These are phyloP conservation scores for Hippoglossus stenolepis DNA, from an alignment of 2,113 vertebrate species.

Conservation along the genomic window DNA sequence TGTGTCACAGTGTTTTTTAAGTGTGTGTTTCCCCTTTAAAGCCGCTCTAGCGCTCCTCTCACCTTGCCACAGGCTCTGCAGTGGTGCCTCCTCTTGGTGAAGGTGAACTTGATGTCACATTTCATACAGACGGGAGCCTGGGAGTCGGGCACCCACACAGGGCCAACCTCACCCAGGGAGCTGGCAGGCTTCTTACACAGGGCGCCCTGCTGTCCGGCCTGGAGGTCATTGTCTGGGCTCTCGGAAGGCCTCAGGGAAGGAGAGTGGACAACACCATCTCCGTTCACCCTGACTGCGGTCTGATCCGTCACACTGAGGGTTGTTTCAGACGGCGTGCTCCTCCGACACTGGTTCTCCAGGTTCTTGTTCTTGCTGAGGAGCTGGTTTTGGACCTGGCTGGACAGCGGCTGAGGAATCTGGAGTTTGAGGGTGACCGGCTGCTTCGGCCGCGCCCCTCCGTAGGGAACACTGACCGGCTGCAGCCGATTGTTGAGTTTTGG, in stretches of 20 bases:
- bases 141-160: slow-evolving; percentile 98
- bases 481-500: slow-evolving; percentile 81
- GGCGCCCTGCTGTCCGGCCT: slow-evolving; percentile 90
- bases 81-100: slow-evolving; percentile 98
- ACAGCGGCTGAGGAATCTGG: slow-evolving; percentile 92
- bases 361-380: slow-evolving; percentile 94
- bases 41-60: slow-evolving; percentile 56
- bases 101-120: slow-evolving; percentile 97
- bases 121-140: slow-evolving; percentile 99
- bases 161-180: slow-evolving; percentile 93
- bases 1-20: neutral
- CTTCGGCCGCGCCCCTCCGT: slow-evolving; percentile 97
- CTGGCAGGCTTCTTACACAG: slow-evolving; percentile 87
- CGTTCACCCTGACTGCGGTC: slow-evolving; percentile 75
- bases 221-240: slow-evolving; percentile 96
- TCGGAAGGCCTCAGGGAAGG: slow-evolving; percentile 81
- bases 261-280: slow-evolving; percentile 80
- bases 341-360: slow-evolving; percentile 79
- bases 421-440: slow-evolving; percentile 95
- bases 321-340: slow-evolving; percentile 39
- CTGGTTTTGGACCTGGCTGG: slow-evolving; percentile 91
- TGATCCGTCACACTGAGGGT: slow-evolving; percentile 63
- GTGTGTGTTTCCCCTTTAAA: neutral
- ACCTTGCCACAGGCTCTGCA: slow-evolving; percentile 99
- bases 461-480: slow-evolving; percentile 91